phyloP scores from a whole-genome alignment of 2,113 vertebrate species.

The Lampris megalopsis region DNA sequence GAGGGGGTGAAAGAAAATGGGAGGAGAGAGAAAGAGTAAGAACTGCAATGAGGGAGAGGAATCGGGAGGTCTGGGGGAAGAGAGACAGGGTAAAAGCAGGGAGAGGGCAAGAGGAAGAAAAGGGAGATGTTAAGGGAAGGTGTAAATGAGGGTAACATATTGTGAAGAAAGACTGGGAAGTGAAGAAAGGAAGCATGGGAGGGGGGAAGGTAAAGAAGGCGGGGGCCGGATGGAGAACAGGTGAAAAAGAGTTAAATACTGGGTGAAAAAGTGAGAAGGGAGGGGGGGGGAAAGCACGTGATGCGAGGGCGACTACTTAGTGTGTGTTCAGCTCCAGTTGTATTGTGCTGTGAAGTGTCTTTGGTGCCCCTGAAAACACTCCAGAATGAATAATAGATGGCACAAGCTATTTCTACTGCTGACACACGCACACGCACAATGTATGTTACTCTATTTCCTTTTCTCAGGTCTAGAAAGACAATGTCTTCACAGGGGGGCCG shows the following conservation, averaged over 20 bases:
- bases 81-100: not conserved
- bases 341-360: constrained; percentile 52
- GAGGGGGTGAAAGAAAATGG: not conserved
- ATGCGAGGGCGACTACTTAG: constrained; percentile 55
- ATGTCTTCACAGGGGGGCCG: not conserved
- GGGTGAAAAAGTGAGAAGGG: not conserved
- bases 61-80: not conserved
- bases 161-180: constrained; percentile 16
- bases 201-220: not conserved
- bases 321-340: constrained; percentile 51
- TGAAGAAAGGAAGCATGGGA: not conserved
- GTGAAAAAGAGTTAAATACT: too few species aligned
- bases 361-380: constrained; percentile 51
- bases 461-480: constrained; percentile 9
- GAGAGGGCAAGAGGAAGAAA: not conserved
- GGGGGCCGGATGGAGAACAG: too few species aligned
- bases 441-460: constrained; percentile 27
- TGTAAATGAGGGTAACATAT: not conserved
- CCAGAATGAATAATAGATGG: constrained; percentile 61
- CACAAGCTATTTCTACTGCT: constrained; percentile 15
- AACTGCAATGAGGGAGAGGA: not conserved
- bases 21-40: not conserved
- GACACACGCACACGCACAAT: constrained; percentile 18
- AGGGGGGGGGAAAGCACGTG: constrained; percentile 31
- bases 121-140: not conserved